These are phyloP conservation scores for Trachymyrmex cornetzi DNA, from an alignment of 1,140 invertebrate species.

Conservation along the genomic window DNA sequence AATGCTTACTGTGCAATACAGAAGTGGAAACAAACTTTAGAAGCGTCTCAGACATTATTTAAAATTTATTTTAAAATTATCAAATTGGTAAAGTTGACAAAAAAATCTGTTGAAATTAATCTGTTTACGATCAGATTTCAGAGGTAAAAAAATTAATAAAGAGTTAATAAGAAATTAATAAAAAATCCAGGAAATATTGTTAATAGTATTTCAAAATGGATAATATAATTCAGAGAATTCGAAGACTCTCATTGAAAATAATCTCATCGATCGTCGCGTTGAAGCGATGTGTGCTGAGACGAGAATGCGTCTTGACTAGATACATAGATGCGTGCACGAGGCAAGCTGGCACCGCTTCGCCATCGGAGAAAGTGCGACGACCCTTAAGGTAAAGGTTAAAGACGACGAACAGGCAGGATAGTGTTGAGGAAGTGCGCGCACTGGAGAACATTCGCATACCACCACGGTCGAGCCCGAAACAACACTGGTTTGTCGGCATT, in stretches of 20 bases:
- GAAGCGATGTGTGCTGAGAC: conserved; percentile 69
- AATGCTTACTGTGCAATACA: background rate
- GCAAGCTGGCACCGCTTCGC: conserved; percentile 74
- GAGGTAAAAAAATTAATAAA: too few species aligned
- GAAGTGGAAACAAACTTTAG: background rate
- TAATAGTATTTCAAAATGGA: background rate
- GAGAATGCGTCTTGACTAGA: conserved; percentile 73
- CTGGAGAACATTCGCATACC: conserved; percentile 46
- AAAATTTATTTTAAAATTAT: background rate
- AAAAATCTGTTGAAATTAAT: background rate
- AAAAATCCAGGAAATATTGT: background rate
- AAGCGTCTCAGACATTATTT: background rate
- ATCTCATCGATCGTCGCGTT: conserved; percentile 58
- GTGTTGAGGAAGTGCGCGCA: conserved; percentile 7
- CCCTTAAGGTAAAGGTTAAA: conserved; percentile 85
- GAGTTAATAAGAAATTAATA: background rate
- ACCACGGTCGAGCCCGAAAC: conserved; percentile 19
- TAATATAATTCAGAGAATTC: background rate
- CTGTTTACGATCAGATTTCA: background rate
- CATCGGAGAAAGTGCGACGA: conserved; percentile 85
- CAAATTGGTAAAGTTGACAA: background rate
- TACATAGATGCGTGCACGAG: conserved; percentile 56
- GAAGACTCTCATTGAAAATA: conserved; percentile 68
- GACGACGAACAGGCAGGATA: conserved; percentile 74
- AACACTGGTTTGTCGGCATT: conserved; percentile 45